These are phyloP conservation scores for Anthopleura sola DNA, from an alignment of 64 coral and sea anemone genomes.

Conservation along the genomic window DNA sequence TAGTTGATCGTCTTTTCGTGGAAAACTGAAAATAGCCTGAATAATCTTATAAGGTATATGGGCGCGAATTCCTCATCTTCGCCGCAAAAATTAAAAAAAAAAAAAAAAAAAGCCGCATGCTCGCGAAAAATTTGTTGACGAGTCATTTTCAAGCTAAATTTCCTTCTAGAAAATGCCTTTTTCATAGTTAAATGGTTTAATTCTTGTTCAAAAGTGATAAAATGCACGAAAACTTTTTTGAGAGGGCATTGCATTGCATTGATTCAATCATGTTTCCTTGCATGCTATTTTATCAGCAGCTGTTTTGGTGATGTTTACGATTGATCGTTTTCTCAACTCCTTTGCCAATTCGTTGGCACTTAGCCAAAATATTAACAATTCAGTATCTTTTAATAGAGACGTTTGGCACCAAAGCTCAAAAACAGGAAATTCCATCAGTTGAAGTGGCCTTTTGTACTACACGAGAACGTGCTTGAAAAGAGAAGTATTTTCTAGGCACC, in stretches of 20 bases:
- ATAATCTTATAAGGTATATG: no score
- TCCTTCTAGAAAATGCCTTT: neutral
- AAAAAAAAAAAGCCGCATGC: neutral
- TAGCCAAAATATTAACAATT: neutral
- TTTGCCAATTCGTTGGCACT: neutral
- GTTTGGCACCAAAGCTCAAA: neutral
- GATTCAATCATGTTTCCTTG: neutral
- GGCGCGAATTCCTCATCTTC: neutral
- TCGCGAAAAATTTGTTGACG: neutral
- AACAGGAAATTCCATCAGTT: constrained; percentile 15
- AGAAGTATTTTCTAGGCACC: neutral
- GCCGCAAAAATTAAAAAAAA: neutral
- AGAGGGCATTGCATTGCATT: neutral
- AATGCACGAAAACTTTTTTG: neutral
- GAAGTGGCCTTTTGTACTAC: neutral
- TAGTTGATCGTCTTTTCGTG: neutral
- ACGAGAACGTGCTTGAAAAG: neutral
- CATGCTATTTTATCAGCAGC: neutral
- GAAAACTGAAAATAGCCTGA: neutral
- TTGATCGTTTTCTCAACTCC: neutral
- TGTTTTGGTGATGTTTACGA: neutral
- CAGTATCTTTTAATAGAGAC: neutral
- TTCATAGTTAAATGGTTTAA: neutral
- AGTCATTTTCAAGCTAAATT: neutral
- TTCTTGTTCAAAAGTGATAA: neutral